Conservation (phyloP, 2,888 invertebrate genomes). For the Meiosimyza decipiens region DNA sequence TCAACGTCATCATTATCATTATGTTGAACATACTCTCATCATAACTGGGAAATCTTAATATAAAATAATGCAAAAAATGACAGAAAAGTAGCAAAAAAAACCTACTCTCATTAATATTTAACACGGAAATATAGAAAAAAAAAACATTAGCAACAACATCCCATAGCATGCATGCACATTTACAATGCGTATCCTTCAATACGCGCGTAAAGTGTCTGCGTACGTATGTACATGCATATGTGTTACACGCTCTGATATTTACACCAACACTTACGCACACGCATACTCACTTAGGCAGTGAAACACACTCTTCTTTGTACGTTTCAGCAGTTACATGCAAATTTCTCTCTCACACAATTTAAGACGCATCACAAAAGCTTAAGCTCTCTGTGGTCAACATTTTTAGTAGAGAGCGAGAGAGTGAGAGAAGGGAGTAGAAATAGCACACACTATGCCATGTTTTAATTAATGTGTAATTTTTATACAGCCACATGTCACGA, state of each 20-base stretch:
- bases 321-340: too few species aligned
- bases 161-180: slow-evolving; percentile 7
- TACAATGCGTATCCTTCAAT: slow-evolving; percentile 28
- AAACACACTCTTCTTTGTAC: not conserved
- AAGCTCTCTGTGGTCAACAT: too few species aligned
- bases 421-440: too few species aligned
- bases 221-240: slow-evolving; percentile 25
- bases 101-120: not conserved
- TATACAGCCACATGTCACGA: too few species aligned
- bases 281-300: not conserved
- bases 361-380: too few species aligned
- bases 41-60: slow-evolving; percentile 29
- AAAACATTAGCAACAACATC: slow-evolving; percentile 38
- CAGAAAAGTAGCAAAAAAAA: not conserved
- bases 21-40: slow-evolving; percentile 34
- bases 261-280: slow-evolving; percentile 28
- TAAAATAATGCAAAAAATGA: too few species aligned
- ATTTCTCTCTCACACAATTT: too few species aligned
- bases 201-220: slow-evolving; percentile 3
- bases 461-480: too few species aligned
- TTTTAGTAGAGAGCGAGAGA: too few species aligned
- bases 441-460: too few species aligned
- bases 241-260: slow-evolving; percentile 19
- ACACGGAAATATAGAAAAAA: slow-evolving; percentile 1
- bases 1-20: slow-evolving; percentile 20